Conservation (phyloP, 2,113 vertebrate genomes). For the Ictalurus furcatus region DNA sequence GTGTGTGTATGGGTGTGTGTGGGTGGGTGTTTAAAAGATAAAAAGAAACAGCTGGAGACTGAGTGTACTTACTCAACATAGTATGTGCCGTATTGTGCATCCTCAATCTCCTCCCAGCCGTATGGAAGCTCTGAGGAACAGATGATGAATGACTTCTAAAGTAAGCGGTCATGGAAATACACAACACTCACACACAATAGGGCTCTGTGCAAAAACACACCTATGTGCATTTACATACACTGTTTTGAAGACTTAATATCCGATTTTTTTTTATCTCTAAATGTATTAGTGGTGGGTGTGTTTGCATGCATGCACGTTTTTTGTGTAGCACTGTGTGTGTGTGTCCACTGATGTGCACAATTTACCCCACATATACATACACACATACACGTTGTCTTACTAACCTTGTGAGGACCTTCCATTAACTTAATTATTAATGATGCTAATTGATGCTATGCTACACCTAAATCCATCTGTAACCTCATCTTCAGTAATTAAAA, state of each 20-base stretch:
- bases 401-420: too few species aligned
- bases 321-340: constrained; percentile 29
- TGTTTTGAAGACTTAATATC: neutral
- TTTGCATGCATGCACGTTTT: constrained; percentile 3
- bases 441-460: neutral
- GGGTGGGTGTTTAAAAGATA: neutral
- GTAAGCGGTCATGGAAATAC: constrained; percentile 24
- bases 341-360: neutral
- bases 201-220: constrained; percentile 2
- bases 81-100: constrained; percentile 94
- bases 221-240: neutral
- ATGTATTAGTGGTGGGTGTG: constrained; percentile 23
- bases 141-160: constrained; percentile 19
- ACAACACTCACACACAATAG: neutral
- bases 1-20: constrained; percentile 3
- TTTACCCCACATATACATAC: neutral
- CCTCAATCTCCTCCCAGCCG: constrained; percentile 98
- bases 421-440: too few species aligned
- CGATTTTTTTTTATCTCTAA: neutral
- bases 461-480: constrained; percentile 2
- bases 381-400: too few species aligned
- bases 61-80: constrained; percentile 90
- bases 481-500: neutral
- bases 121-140: constrained; percentile 89
- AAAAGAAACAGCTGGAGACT: neutral